Evolutionary conservation across 64 coral and sea anemone species (phyloP), one percentile per base, ranked within the genome.

Genomic region (Montipora sp.): DNA sequence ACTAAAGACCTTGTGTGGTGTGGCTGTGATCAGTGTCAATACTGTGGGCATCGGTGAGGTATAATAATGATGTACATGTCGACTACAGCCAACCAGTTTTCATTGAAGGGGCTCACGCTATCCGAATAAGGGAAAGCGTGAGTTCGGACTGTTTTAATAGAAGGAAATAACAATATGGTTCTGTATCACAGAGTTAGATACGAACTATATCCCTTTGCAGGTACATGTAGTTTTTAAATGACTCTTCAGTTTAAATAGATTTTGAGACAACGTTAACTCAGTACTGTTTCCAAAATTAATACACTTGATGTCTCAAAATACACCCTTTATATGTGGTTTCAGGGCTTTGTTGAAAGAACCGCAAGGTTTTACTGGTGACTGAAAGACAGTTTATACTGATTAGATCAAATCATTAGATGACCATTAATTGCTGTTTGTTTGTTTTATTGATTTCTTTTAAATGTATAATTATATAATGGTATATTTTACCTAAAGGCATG

Each of bases 371-470:
- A 69, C 49, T 51, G 82, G 45, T 65, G 82, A 85, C 65, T 18
- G 82, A 63, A 10, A n/a, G 82, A 47, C 63, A 72, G 47, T 72
- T 85, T 50, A 71, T 46, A 36, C 36, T 51, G 18, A 85, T 72
- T 48, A 85, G 82, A 45, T 50, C 65, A 72, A 47, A 85, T 71
- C 45, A 85, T 85, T 85, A 85, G 44, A 85, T 85, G 65, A 72
- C 61, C 46, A 72, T 71, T 71, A 85, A 85, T 85, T 85, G 65
- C 66, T 47, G 82, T 72, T 85, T 85, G 65, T 85, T 85, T 72
- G 63, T 72, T 8, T 85, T 71, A 85, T 71, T 85, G 82, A 72
- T 72, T 48, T 85, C 65, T 85, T 27, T 85, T 72, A 51, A 85
- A 9, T 20, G 12, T 3, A 16, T 83, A 68, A 66, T 83, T 67